Base-by-base conservation (phyloP, 2,797 vertebrate genomes). In the Notoglanidium macrostoma region DNA sequence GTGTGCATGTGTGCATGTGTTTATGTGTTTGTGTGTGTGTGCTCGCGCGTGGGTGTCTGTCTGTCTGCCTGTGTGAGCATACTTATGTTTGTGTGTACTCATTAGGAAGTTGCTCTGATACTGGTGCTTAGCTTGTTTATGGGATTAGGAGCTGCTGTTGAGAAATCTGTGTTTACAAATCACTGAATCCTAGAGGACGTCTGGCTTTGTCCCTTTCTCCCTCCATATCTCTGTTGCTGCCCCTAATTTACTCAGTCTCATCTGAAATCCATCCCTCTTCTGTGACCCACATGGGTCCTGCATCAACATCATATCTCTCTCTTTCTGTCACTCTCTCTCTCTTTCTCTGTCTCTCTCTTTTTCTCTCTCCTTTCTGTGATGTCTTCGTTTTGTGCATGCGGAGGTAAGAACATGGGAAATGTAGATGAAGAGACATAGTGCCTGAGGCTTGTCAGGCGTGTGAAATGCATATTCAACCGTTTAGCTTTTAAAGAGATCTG, bases 401-500 rank as follows among this genome's bases (percentile, higher is more conserved):
- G 88, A 85, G 85, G 88, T 89, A 85, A 90, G 88, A 86, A 89
- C 79, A 87, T 89, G 78, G 85, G 86, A 86, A 90, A 90, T 88
- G 61, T 85, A 91, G 85, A 89, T 89, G 87, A 86, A 81, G 86
- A 91, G 85, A 88, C 88, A 87, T 77, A 29, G 83, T 81, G 88
- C 89, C 89, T 82, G 44, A 86, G 89, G 89, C 89, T 57, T 89
- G 87, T 87, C 89, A 87, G 73, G 65, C 85, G 11, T 88, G 85
- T 81, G 89, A 90, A 89, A 90, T 81, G 88, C 85, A 90, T 83
- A 89, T 90, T 90, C 87, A 89, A 86, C 88, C 54, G 72, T 89
- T 91, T 90, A 90, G 87, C 87, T 88, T 89, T 89, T 90, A 88
- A 90, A 90, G 86, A 90, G 87, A 83, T 81, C 84, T 88, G 88